Evolutionary conservation across 2,888 invertebrate genomes (phyloP), one percentile per base, ranked within the genome.

Genomic region (Acleris holmiana): DNA sequence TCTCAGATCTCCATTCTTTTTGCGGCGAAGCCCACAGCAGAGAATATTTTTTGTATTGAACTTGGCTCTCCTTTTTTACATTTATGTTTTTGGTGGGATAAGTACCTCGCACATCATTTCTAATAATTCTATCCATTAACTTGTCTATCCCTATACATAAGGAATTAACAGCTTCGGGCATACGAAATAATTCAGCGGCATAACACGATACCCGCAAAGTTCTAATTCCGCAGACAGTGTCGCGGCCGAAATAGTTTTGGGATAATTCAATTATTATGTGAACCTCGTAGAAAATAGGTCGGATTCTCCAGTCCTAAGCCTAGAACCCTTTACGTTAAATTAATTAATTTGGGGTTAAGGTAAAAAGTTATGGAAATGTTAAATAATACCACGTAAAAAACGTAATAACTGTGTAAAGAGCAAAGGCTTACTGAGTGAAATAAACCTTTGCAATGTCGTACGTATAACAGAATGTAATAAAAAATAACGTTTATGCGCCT

Each of bases 221-320:
- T 55, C 50, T 74, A 68, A 72, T 70, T 69, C 67, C 58, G 56
- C 46, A 47, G 56, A 61, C 57, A 64, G 59, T 70, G 71, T 70
- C 61, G 68, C 67, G 67, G 67, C 68, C 57, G 61, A 69, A 69
- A 71, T 71, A 74, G 72, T 74, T 77, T 74, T 57, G 67, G 68
- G 70, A 71, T 70, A 76, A 77, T 75, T 76, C 69, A 75, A 74
- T 75, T 75, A 76, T 74, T 69, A 74, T 71, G 69, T 69, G 63
- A 68, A 67, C 65, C 68, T 72, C 66, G 21, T 61, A 68, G 68
- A 66, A 68, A 77, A 72, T 72, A 67, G 67, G 69, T 69, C 71
- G 67, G 71, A 66, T 73, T 77, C 70, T 66, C 25, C 54, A 46
- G n/a, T 25, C 18, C 29, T 35, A 47, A 53, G 29, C 21, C 25